Evolutionary conservation across 2,113 vertebrate genomes (phyloP), one percentile per base, ranked within the genome.

Genomic region (Actenoides lindsayi): DNA sequence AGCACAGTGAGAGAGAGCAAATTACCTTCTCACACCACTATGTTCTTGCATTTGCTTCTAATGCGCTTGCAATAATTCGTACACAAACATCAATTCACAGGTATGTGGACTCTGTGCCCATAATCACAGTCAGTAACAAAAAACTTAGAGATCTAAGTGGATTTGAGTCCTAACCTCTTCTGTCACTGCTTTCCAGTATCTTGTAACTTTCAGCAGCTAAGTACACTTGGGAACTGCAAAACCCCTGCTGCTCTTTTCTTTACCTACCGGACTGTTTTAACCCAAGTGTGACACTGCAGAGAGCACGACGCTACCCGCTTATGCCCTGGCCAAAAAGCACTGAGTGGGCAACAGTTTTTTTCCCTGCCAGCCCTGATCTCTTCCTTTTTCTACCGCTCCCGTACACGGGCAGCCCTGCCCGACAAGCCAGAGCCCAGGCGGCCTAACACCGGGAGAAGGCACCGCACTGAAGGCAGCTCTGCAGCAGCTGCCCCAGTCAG

Each of bases 371-470:
- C 17, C 24, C 25, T 1, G 27, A 28, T 44, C 28, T 8, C 33
- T 42, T 11, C 5, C 2, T 5, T 44, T 54, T 59, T 53, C 15
- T 6, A 11, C 16, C 7, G 69, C 60, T 17, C 20, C 8, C 23
- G 14, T 0, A 33, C 0, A 3, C 44, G 12, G 39, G 56, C 67
- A 14, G 70, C 71, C 31, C 30, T 5, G 19, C 63, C 41, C 2
- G 54, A 12, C 20, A 28, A 24, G 12, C 31, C 80, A 1, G 41
- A 27, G 75, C 18, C 56, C 7, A 13, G 23, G 48, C 33, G 8
- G 67, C 0, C 5, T 8, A 11, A 18, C 11, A 21, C 20, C 2
- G 1, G 48, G 37, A 67, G 41, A 57, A 69, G 0, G 3, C 1
- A 4, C 30, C 10, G 59, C n/a, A 2, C 13, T 3, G 2, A 21